Percentiles rank a stretch among this genome's conserved stretches.
Conservation (phyloP, 2,888 invertebrate species). For the Thelaira solivaga region DNA sequence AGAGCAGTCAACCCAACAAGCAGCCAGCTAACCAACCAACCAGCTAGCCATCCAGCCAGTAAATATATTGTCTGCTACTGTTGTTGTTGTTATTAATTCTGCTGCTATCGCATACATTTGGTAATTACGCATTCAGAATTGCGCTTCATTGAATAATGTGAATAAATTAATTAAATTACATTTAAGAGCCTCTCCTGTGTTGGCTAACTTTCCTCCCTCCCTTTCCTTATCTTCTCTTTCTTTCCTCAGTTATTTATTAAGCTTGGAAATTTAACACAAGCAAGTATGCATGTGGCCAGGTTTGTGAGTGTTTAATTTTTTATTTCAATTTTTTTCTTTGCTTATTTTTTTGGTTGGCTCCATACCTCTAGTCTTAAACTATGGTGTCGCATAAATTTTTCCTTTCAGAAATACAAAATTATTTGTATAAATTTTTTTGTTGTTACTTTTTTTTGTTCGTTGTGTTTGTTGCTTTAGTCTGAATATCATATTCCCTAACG, state of each 20-base stretch:
- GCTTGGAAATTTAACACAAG: neutral
- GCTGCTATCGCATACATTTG: constrained; percentile 43
- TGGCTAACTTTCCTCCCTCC: neutral
- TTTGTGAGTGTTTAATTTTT: neutral
- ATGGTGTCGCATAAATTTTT: constrained; percentile 60
- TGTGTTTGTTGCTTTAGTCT: neutral
- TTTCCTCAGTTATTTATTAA: neutral
- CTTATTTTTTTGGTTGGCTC: constrained; percentile 5
- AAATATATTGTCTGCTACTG: neutral
- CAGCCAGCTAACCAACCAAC: neutral
- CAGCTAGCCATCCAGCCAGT: neutral
- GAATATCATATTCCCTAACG: constrained; percentile 24
- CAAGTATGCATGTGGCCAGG: neutral
- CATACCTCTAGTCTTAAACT: constrained; percentile 35
- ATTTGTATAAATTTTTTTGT: too few species aligned
- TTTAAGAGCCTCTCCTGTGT: constrained; percentile 65
- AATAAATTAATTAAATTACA: constrained; percentile 76
- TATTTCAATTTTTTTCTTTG: too few species aligned
- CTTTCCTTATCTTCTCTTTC: neutral
- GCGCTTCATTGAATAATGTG: constrained; percentile 75
- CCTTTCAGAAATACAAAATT: constrained; percentile 42
- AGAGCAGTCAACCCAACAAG: neutral
- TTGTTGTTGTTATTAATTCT: neutral
- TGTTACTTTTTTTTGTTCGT: too few species aligned
- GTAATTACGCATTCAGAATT: constrained; percentile 74